Evolutionary conservation across 2,797 vertebrate species (phyloP).

Genomic region (Phoebastria nigripes): DNA sequence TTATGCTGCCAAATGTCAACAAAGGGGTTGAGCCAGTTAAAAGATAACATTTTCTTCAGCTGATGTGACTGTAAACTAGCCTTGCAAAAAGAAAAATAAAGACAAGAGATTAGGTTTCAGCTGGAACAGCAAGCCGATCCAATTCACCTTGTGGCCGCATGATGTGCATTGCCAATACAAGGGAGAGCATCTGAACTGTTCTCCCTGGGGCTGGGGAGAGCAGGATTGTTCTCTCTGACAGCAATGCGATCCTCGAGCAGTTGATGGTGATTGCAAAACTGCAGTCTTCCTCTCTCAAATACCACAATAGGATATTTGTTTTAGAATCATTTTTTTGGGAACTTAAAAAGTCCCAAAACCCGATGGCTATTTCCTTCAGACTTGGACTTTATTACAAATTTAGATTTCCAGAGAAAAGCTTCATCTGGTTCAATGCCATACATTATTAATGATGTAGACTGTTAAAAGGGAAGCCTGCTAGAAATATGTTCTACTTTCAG

Average conservation of each 20-base stretch:
- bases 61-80: neutral
- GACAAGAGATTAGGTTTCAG: neutral
- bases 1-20: neutral
- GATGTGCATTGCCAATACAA: neutral
- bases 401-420: neutral
- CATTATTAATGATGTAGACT: neutral
- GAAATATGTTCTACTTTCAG: neutral
- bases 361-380: neutral
- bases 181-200: neutral
- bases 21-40: neutral
- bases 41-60: neutral
- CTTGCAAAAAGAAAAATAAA: constrained; percentile 1
- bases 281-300: neutral
- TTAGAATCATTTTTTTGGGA: neutral
- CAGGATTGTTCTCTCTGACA: neutral
- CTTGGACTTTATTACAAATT: neutral
- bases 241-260: rapidly evolving
- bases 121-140: neutral
- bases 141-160: neutral
- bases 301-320: neutral
- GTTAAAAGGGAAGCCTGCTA: neutral
- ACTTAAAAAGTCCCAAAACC: neutral
- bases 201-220: neutral
- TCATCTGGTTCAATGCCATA: neutral
- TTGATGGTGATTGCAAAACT: neutral